A percentile compares a stretch with the other conserved stretches of the same genome.
Conservation (phyloP, 37 sponge, comb jelly and placozoan species). For the Eunapius fragilis region DNA sequence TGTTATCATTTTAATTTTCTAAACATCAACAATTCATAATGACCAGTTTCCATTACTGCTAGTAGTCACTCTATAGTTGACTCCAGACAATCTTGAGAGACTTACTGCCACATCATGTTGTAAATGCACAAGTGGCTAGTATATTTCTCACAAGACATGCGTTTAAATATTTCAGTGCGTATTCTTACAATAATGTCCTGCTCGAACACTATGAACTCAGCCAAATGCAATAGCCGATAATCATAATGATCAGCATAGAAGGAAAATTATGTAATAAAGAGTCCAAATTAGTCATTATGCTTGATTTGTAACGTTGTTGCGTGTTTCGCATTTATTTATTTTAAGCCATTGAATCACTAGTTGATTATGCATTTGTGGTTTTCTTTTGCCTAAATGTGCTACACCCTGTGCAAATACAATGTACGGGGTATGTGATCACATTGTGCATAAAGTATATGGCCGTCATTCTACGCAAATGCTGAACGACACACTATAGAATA, state of each 20-base stretch:
- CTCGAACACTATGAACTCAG: background rate
- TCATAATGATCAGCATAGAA: background rate
- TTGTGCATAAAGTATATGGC: background rate
- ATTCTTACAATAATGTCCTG: background rate
- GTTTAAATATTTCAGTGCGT: background rate
- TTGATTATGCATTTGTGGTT: background rate
- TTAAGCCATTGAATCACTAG: background rate
- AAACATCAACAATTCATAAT: background rate
- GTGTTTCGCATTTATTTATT: background rate
- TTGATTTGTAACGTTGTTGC: background rate
- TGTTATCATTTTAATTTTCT: background rate
- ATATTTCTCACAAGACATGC: background rate
- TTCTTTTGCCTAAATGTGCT: background rate
- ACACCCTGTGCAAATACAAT: background rate
- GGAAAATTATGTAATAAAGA: background rate
- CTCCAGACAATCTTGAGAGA: background rate
- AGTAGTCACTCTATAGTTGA: background rate
- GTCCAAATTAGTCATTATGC: background rate
- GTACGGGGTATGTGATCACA: background rate
- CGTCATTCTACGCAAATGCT: background rate
- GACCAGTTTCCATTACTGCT: background rate
- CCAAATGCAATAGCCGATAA: background rate
- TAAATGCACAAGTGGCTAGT: background rate
- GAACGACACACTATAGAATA: background rate
- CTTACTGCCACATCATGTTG: background rate